phyloP scores from a whole-genome alignment of 53 echinoderm and acorn worm genomes.

The Zoroaster sp. region DNA sequence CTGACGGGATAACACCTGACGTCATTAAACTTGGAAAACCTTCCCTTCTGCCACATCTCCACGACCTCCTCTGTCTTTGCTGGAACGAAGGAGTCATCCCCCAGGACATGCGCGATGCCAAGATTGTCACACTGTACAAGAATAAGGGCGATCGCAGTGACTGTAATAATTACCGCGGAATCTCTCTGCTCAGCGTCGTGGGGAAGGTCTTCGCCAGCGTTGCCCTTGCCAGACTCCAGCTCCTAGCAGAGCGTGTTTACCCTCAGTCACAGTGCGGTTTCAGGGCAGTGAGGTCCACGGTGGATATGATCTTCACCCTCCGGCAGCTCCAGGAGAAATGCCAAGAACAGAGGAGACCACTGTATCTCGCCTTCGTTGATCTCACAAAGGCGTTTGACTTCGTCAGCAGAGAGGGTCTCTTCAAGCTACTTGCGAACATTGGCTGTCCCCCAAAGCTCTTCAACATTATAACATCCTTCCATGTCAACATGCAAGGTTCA shows the following conservation, averaged over 20 bases:
- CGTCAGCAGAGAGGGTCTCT: too few relatives aligned
- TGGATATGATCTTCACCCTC: slow-evolving; percentile 42
- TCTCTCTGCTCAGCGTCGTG: slow-evolving; percentile 40
- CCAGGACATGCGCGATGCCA: slow-evolving; percentile 32
- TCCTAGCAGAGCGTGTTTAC: slow-evolving; percentile 32
- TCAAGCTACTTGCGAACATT: too few relatives aligned
- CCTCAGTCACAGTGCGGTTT: slow-evolving; percentile 56
- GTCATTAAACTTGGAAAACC: too few relatives aligned
- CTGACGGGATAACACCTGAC: slow-evolving; percentile 31
- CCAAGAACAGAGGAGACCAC: slow-evolving; percentile 12
- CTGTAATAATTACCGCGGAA: slow-evolving; percentile 27
- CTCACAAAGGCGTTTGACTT: too few relatives aligned
- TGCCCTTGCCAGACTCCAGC: slow-evolving; percentile 6
- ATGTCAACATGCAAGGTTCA: slow-evolving; percentile 43
- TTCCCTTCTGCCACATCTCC: neutral
- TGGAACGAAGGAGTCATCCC: slow-evolving; percentile 8
- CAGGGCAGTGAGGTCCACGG: too few relatives aligned
- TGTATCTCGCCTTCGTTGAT: too few relatives aligned
- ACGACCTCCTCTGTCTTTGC: slow-evolving; percentile 14
- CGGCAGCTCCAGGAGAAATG: slow-evolving; percentile 41
- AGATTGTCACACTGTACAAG: slow-evolving; percentile 30
- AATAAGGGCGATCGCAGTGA: slow-evolving; percentile 21
- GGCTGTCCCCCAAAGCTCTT: too few relatives aligned
- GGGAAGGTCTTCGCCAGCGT: slow-evolving; percentile 25
- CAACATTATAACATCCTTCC: slow-evolving; percentile 10